Evolutionary conservation across 2,888 invertebrate species (phyloP), one percentile per base, ranked within the genome.

Genomic region (Prosopocoilus inquinatus): DNA sequence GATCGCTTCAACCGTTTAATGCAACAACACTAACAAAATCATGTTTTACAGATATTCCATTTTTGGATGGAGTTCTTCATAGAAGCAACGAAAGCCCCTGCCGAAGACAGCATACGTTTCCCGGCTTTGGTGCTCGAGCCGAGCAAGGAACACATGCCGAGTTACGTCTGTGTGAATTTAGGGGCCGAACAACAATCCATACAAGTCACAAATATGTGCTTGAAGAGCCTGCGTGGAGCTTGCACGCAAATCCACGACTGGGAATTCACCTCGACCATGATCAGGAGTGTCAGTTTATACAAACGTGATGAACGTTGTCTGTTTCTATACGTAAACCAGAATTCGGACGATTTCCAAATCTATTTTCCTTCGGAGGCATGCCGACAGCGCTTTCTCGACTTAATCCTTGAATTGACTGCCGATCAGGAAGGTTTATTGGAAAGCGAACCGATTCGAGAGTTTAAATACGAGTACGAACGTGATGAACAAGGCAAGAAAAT

Each of bases 31-130:
- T 9, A 15, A 20, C n/a, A 15, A 16, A 35, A 47, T 47, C 16
- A 8, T 41, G 13, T 5, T 15, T 60, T 61, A 34, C 43, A 67
- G 66, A 73, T 77, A 28, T 97, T 98, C 75, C 85, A 89, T 64
- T 98, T 98, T 79, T 98, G 98, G 98, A 93, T 96, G 86, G 98
- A 99, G 71, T 98, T 94, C 79, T 98, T 99, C 76, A 84, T 94
- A 35, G 97, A 96, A 78, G 96, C 96, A 9, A 94, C 91, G 28
- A 91, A 91, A 72, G 82, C 84, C 55, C 88, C 88, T 65, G 85
- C 87, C 66, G 88, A 89, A 55, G 89, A 91, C 74, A 86, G 83
- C 67, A 94, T 96, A 67, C 82, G 94, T 64, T 96, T 96, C 83
- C 96, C 96, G 85, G 87, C 91, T 60, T 78, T 94, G 53, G 88